Evolutionary conservation across 2,888 invertebrate species (phyloP), one percentile per base, ranked within the genome.

Genomic region (Lagria hirta): DNA sequence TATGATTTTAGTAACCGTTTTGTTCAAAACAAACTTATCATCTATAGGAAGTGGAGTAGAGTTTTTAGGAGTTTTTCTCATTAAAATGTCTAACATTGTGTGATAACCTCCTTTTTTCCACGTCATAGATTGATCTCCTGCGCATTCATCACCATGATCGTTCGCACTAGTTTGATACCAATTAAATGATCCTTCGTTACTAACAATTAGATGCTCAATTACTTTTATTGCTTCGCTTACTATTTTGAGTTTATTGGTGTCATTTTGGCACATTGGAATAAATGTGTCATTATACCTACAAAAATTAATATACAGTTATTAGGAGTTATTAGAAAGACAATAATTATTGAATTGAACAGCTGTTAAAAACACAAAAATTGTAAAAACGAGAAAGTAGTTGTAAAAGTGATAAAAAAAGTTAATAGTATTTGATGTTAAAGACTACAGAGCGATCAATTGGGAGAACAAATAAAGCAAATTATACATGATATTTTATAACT

Each of bases 111-210:
- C 16, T 38, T 61, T 6, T 21, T 60, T 46, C 72, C 72, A 41
- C 74, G 73, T 68, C 65, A 70, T 10, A 8, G 12, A 21, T 22
- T 37, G 37, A 22, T 37, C 29, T 4, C 37, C 37, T 20, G 81
- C 79, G 61, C 85, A 84, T 0, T 72, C 70, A 76, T 79, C 76
- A 58, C 81, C 82, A 50, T 86, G 81, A 0, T 82, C 81, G 47
- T 71, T 72, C 0, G 83, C 75, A 0, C 87, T 86, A 18, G 84
- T 79, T 18, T 82, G 73, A 71, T 77, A 72, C 79, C 87, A 71
- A 61, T 79, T 65, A 73, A 79, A 77, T 51, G 83, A 70, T 34
- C 82, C 63, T 43, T 60, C 60, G 2, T 46, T 49, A 17, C 45
- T 45, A 7, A 57, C 23, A 7, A 58, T 47, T 18, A 42, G 38